Evolutionary conservation across 1,140 invertebrate genomes (phyloP), one percentile per base, ranked within the genome.

Genomic region (Meloidogyne chitwoodi): DNA sequence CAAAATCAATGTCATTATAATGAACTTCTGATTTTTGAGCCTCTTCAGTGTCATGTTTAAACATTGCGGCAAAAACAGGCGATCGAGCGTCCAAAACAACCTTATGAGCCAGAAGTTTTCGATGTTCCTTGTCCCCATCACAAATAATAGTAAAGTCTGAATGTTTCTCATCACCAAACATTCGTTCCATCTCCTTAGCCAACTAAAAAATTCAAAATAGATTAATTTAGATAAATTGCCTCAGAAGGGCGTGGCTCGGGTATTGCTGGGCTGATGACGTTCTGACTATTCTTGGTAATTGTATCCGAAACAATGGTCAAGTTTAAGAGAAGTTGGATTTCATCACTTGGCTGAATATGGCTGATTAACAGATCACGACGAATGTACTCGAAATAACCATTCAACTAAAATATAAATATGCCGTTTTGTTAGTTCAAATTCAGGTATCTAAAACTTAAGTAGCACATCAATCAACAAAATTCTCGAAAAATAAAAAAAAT

Each of bases 1-100:
- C 82, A 44, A 75, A 83, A 66, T 87, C 87, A 12, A 87, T 74
- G 72, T 87, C 87, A 22, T 74, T 31, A 29, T 87, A 78, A 4
- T 62, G 44, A 26, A 88, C 85, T 27, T 81, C 27, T 12, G 71
- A 68, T 16, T 75, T 83, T 22, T 82, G 75, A 12, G 74, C 75
- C 66, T 87, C 86, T 38, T 78, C 77, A 19, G 77, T 80, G 76
- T 80, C 63, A 16, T 48, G 31, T 4, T 83, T 79, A 22, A 88
- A 79, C 87, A 88, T 88, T 14, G 83, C 85, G 16, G 72, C 66
- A 70, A 88, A 88, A 12, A 88, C 86, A 12, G 84, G 85, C 24
- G 87, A 88, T 11, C 88, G 81, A 34, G 88, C 83, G 0, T 83
- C 78, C 16, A 88, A 69, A 16, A 88, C 81, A 24, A 80, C 75